A percentile compares a stretch with the other conserved stretches of the same genome.
Conservation (phyloP, 2,888 invertebrate species). For the Hybos culiciformis region DNA sequence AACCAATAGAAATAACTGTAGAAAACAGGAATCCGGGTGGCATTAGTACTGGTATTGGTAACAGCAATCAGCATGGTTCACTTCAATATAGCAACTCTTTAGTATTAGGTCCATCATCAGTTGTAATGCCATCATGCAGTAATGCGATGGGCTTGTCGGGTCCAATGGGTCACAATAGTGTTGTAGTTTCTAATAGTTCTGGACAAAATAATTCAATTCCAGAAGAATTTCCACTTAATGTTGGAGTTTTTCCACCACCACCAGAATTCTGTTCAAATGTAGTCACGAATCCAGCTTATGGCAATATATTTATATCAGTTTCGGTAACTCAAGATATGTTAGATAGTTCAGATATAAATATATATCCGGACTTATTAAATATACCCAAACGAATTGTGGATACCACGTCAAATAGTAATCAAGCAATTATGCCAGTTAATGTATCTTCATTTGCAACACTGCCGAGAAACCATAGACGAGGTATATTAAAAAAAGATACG, state of each 20-base stretch:
- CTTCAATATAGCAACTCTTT: too few relatives aligned
- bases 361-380: constrained; percentile 70
- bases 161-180: background rate
- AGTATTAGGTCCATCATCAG: background rate
- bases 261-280: constrained; percentile 43
- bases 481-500: constrained; percentile 32
- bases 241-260: constrained; percentile 40
- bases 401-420: constrained; percentile 16
- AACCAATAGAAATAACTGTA: constrained; percentile 48
- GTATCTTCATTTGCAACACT: constrained; percentile 37
- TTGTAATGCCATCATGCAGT: background rate
- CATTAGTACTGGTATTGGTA: constrained; percentile 14
- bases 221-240: constrained; percentile 37
- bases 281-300: constrained; percentile 33
- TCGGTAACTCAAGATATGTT: constrained; percentile 58
- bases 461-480: constrained; percentile 34
- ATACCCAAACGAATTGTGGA: constrained; percentile 44
- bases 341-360: constrained; percentile 44
- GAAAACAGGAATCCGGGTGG: constrained; percentile 34
- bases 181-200: background rate
- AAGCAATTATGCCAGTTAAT: constrained; percentile 22
- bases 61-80: constrained; percentile 16
- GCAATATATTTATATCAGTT: constrained; percentile 74
- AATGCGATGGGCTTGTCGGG: background rate
- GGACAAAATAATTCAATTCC: constrained; percentile 18